phyloP scores from a whole-genome alignment of 1,140 invertebrate genomes.

The Meloidogyne chitwoodi region DNA sequence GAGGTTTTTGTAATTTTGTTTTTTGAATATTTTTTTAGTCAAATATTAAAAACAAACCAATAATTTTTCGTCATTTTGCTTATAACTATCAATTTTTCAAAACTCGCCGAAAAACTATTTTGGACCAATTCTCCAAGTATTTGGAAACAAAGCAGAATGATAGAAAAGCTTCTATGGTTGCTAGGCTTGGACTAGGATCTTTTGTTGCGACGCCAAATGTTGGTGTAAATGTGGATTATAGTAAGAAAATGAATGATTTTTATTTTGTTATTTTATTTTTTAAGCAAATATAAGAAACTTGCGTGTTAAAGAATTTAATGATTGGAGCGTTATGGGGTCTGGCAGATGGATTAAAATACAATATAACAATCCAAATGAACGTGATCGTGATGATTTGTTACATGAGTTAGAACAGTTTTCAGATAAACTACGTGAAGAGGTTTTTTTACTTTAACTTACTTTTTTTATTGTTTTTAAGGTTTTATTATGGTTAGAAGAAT shows the following conservation, averaged over 20 bases:
- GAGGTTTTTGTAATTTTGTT: conserved; percentile 16
- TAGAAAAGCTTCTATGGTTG: neutral
- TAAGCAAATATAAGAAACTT: conserved; percentile 18
- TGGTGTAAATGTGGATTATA: conserved; percentile 13
- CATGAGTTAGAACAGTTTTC: conserved; percentile 24
- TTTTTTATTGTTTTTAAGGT: conserved; percentile 3
- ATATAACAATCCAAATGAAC: conserved; percentile 43
- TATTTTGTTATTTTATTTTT: conserved; percentile 2
- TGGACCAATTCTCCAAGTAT: conserved; percentile 15
- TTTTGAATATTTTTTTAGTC: conserved; percentile 19
- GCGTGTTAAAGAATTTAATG: conserved; percentile 33
- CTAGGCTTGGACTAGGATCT: conserved; percentile 23
- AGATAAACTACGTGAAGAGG: conserved; percentile 26
- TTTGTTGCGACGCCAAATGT: conserved; percentile 23
- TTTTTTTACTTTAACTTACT: neutral
- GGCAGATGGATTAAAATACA: conserved; percentile 26
- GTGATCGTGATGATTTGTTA: conserved; percentile 31
- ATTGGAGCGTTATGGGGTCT: conserved; percentile 19
- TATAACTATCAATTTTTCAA: conserved; percentile 28
- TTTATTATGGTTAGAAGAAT: conserved; percentile 18
- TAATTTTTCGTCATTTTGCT: conserved; percentile 15
- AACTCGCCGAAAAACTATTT: conserved; percentile 12
- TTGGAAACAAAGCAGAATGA: conserved; percentile 11
- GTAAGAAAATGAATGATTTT: conserved; percentile 22
- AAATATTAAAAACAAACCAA: neutral